phyloP scores from a whole-genome alignment of 1,140 invertebrate species.

The Pogonomyrmex californicus region DNA sequence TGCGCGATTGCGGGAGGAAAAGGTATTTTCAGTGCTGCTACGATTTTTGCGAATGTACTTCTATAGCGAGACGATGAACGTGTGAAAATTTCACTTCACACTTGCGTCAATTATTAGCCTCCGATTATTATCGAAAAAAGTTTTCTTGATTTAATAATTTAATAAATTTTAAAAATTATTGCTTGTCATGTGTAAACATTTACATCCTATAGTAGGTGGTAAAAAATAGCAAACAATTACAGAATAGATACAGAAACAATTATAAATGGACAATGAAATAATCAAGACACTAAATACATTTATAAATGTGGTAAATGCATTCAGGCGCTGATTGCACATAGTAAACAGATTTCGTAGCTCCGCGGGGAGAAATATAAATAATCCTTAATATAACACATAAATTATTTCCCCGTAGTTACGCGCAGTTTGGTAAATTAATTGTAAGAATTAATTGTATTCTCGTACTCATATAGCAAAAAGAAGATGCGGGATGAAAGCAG shows the following conservation, averaged over 20 bases:
- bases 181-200: background rate
- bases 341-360: background rate
- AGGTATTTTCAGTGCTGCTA: constrained; percentile 11
- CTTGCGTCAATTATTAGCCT: background rate
- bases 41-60: constrained; percentile 33
- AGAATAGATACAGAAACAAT: background rate
- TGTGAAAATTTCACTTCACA: background rate
- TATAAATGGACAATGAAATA: background rate
- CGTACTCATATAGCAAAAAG: background rate
- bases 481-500: background rate
- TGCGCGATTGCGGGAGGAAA: constrained; percentile 19
- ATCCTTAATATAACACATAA: background rate
- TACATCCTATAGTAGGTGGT: background rate
- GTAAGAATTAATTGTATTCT: constrained; percentile 7
- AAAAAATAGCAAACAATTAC: background rate
- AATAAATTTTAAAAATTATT: background rate
- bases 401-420: background rate
- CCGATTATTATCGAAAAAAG: background rate
- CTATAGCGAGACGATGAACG: constrained; percentile 38
- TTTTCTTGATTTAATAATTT: background rate
- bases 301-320: background rate
- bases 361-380: constrained; percentile 7
- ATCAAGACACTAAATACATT: background rate
- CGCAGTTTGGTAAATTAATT: background rate
- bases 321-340: background rate